A percentile compares a stretch with the other conserved stretches of the same genome.
These are phyloP conservation scores for Euphonia xanthogaster DNA, from an alignment of 2,797 vertebrate genomes.

Conservation along the genomic window DNA sequence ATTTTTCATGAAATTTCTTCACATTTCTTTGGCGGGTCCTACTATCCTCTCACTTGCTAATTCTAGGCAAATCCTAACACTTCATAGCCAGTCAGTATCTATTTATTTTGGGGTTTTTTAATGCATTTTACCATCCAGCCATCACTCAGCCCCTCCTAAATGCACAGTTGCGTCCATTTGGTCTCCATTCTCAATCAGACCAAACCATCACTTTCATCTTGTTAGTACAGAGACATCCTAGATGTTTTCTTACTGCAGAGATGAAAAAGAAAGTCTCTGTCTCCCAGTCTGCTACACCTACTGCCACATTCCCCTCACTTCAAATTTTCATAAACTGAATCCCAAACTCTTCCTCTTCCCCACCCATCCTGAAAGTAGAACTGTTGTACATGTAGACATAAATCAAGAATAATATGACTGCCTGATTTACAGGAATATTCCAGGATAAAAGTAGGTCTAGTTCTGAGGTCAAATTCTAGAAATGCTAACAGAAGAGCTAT, in stretches of 20 bases:
- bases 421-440: background rate
- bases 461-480: background rate
- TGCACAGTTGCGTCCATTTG: background rate
- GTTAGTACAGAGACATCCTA: background rate
- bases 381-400: background rate
- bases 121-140: background rate
- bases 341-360: background rate
- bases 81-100: background rate
- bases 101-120: background rate
- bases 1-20: background rate
- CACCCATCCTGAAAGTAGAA: background rate
- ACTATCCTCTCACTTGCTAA: background rate
- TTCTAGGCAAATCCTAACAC: background rate
- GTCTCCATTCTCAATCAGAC: background rate
- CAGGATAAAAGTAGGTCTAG: background rate
- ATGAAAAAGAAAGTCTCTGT: background rate
- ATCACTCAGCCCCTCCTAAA: background rate
- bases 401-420: background rate
- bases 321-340: background rate
- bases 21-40: background rate
- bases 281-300: background rate
- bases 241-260: background rate
- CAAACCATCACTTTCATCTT: background rate
- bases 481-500: background rate
- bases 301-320: background rate